phyloP scores from a whole-genome alignment of 2,113 vertebrate species.

The Cyanistes caeruleus region DNA sequence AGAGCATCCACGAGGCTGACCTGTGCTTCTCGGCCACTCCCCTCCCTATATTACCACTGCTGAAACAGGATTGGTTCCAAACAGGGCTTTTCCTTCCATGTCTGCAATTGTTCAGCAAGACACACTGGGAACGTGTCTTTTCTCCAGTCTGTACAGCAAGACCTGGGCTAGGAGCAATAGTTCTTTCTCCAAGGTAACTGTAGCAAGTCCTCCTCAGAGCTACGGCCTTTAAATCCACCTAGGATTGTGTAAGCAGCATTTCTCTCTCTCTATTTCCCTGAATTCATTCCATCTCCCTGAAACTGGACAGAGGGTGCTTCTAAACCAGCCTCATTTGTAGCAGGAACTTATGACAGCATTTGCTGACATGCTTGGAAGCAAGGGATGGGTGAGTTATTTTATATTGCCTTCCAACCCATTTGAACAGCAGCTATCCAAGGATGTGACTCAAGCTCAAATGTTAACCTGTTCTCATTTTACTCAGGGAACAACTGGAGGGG shows the following conservation, averaged over 20 bases:
- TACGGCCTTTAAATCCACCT: background rate
- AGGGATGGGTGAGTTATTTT: conserved; percentile 66
- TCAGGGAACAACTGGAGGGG: background rate
- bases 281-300: background rate
- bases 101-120: background rate
- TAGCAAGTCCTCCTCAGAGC: background rate
- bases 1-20: background rate
- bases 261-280: background rate
- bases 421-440: conserved; percentile 5
- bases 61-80: background rate
- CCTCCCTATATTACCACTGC: background rate
- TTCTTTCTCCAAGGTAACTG: background rate
- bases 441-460: background rate
- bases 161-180: background rate
- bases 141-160: background rate
- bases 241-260: conserved; percentile 9
- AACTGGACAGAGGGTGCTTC: background rate
- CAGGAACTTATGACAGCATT: conserved; percentile 17
- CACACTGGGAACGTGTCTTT: background rate
- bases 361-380: conserved; percentile 43
- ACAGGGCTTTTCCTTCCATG: background rate
- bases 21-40: background rate
- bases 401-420: conserved; percentile 24
- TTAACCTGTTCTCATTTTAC: background rate
- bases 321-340: background rate